Percentiles rank a stretch among this genome's conserved stretches.
These are phyloP conservation scores for Panorpa germanica DNA, from an alignment of 2,888 invertebrate species.

Conservation along the genomic window DNA sequence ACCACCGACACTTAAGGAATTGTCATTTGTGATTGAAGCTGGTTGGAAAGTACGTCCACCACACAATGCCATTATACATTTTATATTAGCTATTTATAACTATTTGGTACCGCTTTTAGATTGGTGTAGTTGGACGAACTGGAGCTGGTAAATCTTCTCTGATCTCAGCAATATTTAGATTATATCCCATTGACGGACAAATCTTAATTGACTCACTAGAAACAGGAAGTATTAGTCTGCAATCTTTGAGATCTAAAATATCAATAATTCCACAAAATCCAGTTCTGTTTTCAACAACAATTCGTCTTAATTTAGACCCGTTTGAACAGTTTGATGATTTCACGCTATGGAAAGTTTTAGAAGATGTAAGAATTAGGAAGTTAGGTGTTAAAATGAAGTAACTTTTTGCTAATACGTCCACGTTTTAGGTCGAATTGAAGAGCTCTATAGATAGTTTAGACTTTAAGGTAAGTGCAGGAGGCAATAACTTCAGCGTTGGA, in stretches of 20 bases:
- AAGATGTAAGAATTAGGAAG: slow-evolving; percentile 40
- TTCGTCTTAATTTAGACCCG: slow-evolving; percentile 74
- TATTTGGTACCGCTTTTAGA: slow-evolving; percentile 24
- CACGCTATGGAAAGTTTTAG: slow-evolving; percentile 58
- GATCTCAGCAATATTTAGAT: slow-evolving; percentile 65
- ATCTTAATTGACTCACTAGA: slow-evolving; percentile 60
- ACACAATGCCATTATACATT: too few relatives aligned
- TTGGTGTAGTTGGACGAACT: slow-evolving; percentile 74
- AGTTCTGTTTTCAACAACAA: slow-evolving; percentile 64
- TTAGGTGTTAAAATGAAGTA: too few relatives aligned
- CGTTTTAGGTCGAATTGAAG: slow-evolving; percentile 30
- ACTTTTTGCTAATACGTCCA: too few relatives aligned
- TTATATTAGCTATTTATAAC: not conserved
- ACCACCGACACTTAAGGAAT: slow-evolving; percentile 44
- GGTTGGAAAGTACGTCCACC: slow-evolving; percentile 48
- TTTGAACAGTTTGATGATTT: slow-evolving; percentile 53
- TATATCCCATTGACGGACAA: slow-evolving; percentile 58
- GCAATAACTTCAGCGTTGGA: slow-evolving; percentile 43
- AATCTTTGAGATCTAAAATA: slow-evolving; percentile 60
- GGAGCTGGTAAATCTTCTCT: slow-evolving; percentile 78
- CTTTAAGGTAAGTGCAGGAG: slow-evolving; percentile 31
- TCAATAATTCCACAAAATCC: slow-evolving; percentile 91
- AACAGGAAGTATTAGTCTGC: slow-evolving; percentile 49
- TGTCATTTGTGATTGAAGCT: slow-evolving; percentile 39
- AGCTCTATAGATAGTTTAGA: slow-evolving; percentile 29